Percentiles rank a stretch among this genome's conserved stretches.
Conservation (phyloP, 2,888 invertebrate genomes). For the Boloria euphrosyne region DNA sequence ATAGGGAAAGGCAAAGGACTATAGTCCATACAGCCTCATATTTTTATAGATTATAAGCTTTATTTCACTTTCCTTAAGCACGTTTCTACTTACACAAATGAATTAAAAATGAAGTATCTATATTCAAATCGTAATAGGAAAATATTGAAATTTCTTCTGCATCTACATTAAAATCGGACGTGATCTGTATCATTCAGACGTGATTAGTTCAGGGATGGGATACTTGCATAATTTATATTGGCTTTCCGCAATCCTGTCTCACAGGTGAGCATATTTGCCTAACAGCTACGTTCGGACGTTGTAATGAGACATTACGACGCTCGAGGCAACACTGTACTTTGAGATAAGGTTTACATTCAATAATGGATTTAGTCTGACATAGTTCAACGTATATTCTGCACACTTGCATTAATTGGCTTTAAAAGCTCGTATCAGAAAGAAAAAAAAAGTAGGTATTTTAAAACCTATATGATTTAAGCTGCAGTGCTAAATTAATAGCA, state of each 20-base stretch:
- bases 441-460: too few species aligned
- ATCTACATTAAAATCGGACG: slow-evolving; percentile 31
- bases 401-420: background rate
- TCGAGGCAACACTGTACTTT: slow-evolving; percentile 14
- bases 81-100: too few species aligned
- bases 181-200: slow-evolving; percentile 36
- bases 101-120: too few species aligned
- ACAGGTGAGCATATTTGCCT: slow-evolving; percentile 33
- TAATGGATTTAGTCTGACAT: slow-evolving; percentile 12
- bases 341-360: slow-evolving; percentile 22
- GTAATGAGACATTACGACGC: slow-evolving; percentile 29
- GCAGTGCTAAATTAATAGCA: too few species aligned
- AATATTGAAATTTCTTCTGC: too few species aligned
- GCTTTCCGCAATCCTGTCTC: slow-evolving; percentile 33
- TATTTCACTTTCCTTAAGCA: background rate
- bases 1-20: too few species aligned
- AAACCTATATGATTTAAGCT: too few species aligned
- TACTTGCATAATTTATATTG: slow-evolving; percentile 41
- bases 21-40: too few species aligned
- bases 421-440: background rate
- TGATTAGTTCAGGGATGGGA: slow-evolving; percentile 32
- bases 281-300: slow-evolving; percentile 27
- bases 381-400: background rate
- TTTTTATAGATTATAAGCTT: too few species aligned
- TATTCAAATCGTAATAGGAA: too few species aligned